phyloP scores from a whole-genome alignment of 2,888 invertebrate species.

The Dynastes tityus region DNA sequence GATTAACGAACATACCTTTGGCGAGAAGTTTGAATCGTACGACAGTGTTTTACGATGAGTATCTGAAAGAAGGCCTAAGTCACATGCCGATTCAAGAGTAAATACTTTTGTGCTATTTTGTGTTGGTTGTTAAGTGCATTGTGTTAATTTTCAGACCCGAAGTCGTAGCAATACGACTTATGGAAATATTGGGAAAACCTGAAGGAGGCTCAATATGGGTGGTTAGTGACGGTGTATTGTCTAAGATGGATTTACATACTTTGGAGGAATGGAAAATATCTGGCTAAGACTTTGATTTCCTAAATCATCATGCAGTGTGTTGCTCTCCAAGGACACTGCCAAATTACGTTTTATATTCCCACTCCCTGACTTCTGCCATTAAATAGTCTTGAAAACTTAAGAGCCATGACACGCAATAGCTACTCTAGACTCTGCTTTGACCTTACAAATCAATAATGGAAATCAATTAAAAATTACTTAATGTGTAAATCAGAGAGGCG shows the following conservation, averaged over 20 bases:
- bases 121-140: background rate
- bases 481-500: too few relatives aligned
- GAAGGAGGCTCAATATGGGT: background rate
- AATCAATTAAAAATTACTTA: too few relatives aligned
- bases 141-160: background rate
- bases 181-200: background rate
- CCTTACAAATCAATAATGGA: too few relatives aligned
- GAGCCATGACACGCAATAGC: too few relatives aligned
- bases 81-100: background rate
- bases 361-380: too few relatives aligned
- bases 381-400: too few relatives aligned
- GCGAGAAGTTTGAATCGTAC: background rate
- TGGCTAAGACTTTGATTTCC: too few relatives aligned
- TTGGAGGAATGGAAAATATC: too few relatives aligned
- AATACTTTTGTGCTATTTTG: background rate
- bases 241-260: background rate
- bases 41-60: background rate
- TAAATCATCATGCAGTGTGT: too few relatives aligned
- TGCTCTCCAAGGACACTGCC: too few relatives aligned
- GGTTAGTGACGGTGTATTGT: background rate
- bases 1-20: background rate
- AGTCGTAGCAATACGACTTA: background rate
- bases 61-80: background rate
- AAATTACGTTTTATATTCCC: too few relatives aligned
- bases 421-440: too few relatives aligned